Conservation (phyloP, 2,797 vertebrate genomes). For the Percopsis omiscomaycus region DNA sequence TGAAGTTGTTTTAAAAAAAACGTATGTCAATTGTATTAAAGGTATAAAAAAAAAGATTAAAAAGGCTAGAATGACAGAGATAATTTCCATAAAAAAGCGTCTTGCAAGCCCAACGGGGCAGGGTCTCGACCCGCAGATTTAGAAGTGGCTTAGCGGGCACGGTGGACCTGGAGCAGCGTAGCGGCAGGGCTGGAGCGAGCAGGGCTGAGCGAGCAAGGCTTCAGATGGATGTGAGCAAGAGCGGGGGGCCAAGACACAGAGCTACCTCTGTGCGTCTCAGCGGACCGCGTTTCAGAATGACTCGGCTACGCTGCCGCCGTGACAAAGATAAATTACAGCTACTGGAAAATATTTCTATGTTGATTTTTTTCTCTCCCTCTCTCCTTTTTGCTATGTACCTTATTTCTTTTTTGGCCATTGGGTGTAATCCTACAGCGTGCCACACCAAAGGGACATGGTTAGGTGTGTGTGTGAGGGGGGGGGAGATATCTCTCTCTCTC, state of each 20-base stretch:
- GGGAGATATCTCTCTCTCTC: background rate
- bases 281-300: constrained; percentile 76
- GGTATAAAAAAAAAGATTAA: too few relatives aligned
- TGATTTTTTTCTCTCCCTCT: constrained; percentile 23
- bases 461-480: background rate
- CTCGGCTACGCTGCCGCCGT: constrained; percentile 75
- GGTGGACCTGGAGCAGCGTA: constrained; percentile 33
- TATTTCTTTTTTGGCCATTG: constrained; percentile 58
- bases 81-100: too few relatives aligned
- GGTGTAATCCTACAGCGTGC: constrained; percentile 63
- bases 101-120: too few relatives aligned
- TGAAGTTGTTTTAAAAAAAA: too few relatives aligned
- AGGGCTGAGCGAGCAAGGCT: constrained; percentile 58
- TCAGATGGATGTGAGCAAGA: constrained; percentile 73
- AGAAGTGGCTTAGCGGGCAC: constrained; percentile 15
- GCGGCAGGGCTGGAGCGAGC: constrained; percentile 40
- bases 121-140: too few relatives aligned
- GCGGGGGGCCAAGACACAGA: constrained; percentile 75
- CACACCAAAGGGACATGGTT: constrained; percentile 62
- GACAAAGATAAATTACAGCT: constrained; percentile 83
- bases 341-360: constrained; percentile 73
- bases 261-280: constrained; percentile 75
- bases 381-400: constrained; percentile 40
- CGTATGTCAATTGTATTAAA: too few relatives aligned
- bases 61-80: too few relatives aligned